phyloP scores from a whole-genome alignment of 1,140 invertebrate genomes.

The Neodiprion virginianus region DNA sequence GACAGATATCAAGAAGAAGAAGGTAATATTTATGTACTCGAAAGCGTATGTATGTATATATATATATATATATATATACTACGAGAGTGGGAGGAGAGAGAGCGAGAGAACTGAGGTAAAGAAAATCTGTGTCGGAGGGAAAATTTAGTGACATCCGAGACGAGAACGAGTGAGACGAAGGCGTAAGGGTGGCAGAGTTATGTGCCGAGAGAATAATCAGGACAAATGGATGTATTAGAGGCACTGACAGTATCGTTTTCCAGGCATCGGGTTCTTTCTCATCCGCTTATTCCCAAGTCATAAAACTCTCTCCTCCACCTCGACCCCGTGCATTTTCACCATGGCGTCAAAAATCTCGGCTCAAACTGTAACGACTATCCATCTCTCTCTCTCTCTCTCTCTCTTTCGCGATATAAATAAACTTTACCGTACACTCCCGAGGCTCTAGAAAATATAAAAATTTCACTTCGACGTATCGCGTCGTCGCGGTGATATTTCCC shows the following conservation, averaged over 20 bases:
- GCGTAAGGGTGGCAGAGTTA: background rate
- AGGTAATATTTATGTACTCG: constrained; percentile 1
- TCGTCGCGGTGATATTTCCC: too few relatives aligned
- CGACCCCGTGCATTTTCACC: too few relatives aligned
- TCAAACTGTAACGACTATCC: too few relatives aligned
- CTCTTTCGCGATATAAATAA: too few relatives aligned
- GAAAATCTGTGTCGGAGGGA: background rate
- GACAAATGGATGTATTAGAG: background rate
- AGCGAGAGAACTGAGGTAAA: too few relatives aligned
- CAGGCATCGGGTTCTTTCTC: background rate
- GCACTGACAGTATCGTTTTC: constrained; percentile 1
- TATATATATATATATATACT: background rate
- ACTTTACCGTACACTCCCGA: too few relatives aligned
- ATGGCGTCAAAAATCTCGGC: too few relatives aligned
- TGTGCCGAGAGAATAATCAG: constrained; percentile 1
- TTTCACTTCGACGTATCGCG: too few relatives aligned
- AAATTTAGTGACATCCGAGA: background rate
- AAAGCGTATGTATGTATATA: background rate
- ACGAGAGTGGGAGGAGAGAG: background rate
- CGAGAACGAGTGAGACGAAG: background rate
- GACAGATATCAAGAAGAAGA: background rate
- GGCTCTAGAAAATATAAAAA: too few relatives aligned
- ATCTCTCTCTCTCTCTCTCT: too few relatives aligned
- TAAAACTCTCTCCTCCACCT: background rate
- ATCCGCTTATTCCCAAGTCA: constrained; percentile 4